Evolutionary conservation across 2,797 vertebrate genomes (phyloP).

Genomic region (Phoeniculus purpureus): DNA sequence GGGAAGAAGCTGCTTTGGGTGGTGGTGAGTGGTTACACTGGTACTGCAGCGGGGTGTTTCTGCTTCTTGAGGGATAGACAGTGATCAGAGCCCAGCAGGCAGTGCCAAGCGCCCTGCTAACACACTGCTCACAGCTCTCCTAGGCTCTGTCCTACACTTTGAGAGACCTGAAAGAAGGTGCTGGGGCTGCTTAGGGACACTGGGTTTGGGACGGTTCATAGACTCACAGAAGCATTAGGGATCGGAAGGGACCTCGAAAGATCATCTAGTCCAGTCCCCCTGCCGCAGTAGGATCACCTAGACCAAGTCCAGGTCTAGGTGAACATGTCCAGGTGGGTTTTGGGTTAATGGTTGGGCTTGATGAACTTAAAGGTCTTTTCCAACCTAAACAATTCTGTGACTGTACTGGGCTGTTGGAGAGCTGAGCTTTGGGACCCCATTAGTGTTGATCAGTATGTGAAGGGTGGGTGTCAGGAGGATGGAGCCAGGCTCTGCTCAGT

Average conservation of each 20-base stretch:
- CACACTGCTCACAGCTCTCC: slow-evolving; percentile 73
- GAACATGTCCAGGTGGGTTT: too few species aligned
- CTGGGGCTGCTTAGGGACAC: not conserved
- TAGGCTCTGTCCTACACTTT: slow-evolving; percentile 33
- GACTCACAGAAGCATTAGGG: too few species aligned
- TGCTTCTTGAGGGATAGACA: slow-evolving; percentile 70
- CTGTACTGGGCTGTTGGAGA: not conserved
- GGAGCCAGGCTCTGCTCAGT: too few species aligned
- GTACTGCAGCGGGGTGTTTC: slow-evolving; percentile 71
- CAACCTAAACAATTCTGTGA: not conserved
- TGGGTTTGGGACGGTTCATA: too few species aligned
- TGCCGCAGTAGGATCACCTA: too few species aligned
- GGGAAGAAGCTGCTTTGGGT: slow-evolving; percentile 66
- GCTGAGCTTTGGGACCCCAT: too few species aligned
- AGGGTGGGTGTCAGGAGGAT: too few species aligned
- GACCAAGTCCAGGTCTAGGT: too few species aligned
- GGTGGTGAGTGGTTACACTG: slow-evolving; percentile 62
- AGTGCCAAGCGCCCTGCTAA: slow-evolving; percentile 74
- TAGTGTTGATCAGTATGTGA: too few species aligned
- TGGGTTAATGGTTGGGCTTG: too few species aligned
- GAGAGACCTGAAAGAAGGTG: slow-evolving; percentile 32
- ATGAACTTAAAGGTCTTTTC: not conserved
- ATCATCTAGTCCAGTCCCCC: too few species aligned
- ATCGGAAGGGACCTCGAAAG: too few species aligned
- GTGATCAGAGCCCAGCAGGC: slow-evolving; percentile 70